Evolutionary conservation across 2,888 invertebrate species (phyloP), one percentile per base, ranked within the genome.

Genomic region (Gryllus longicercus): DNA sequence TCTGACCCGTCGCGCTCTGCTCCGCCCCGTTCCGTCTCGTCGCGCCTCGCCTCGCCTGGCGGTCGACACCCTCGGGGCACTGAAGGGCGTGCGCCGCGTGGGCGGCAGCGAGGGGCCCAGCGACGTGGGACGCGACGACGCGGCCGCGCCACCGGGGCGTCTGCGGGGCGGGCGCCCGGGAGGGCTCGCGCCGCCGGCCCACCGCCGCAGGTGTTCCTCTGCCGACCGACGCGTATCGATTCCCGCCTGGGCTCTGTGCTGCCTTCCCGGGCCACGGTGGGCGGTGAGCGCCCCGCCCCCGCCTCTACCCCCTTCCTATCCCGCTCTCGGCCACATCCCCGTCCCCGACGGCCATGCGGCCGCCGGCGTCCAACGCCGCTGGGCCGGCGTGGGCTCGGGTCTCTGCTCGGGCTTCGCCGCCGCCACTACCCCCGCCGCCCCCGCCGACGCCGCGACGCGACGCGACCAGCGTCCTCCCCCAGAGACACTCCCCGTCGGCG

Each of bases 161-260:
- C 25, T 25, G 25, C 25, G 25, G 25, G 25, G 38, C 38, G 38
- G 38, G 5, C 38, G 38, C 38, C 38, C 38, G 38, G 38, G 5
- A 4, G 38, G 38, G 38, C 0, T 38, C 38, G 38, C 38, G 11
- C n/a, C 63, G 63, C 63, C n/a, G 16, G 63, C 8, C 38, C 63
- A 63, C 63, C n/a, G 63, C 63, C 63, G 63, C 63, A 63, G 63
- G 63, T 63, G 63, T n/a, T 63, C n/a, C n/a, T n/a, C 16, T n/a
- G 63, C 16, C 63, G 63, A 12, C 63, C 63, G 63, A 18, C 63
- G 63, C 63, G 63, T 63, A 63, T 63, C 63, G 63, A 63, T 63
- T 63, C 63, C 63, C 63, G n/a, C 63, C 63, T 63, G 16, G 38
- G 8, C 38, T 38, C 38, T 38, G 38, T 38, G 38, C 38, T 38